A percentile compares a stretch with the other conserved stretches of the same genome.
Evolutionary conservation across 2,797 vertebrate genomes (phyloP).

Genomic region (Chrosomus eos): DNA sequence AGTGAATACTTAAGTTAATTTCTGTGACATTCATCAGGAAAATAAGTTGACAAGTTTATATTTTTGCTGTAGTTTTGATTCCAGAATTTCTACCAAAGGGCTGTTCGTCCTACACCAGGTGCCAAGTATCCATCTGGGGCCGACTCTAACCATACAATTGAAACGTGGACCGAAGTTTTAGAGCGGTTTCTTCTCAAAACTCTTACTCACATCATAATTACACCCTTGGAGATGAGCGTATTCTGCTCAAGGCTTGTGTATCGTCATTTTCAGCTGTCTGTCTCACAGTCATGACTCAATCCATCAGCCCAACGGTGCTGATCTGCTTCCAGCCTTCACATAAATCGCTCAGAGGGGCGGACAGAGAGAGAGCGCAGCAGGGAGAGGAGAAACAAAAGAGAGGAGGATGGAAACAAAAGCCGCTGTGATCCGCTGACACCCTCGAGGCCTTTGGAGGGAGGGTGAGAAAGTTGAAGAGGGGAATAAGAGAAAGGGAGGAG

Average conservation of each 20-base stretch:
- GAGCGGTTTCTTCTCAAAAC: conserved; percentile 14
- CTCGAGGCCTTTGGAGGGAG: conserved; percentile 55
- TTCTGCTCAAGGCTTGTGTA: conserved; percentile 11
- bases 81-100: background rate
- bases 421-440: conserved; percentile 68
- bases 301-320: conserved; percentile 23
- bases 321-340: conserved; percentile 7
- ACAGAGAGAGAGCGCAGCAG: conserved; percentile 21
- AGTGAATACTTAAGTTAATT: background rate
- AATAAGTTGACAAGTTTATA: conserved; percentile 1
- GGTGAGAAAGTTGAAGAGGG: conserved; percentile 34
- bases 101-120: background rate
- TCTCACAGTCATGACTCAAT: conserved; percentile 36
- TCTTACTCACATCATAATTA: conserved; percentile 41
- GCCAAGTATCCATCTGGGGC: background rate
- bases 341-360: conserved; percentile 31
- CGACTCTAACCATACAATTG: background rate
- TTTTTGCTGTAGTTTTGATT: background rate
- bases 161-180: conserved; percentile 21
- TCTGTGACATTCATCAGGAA: background rate
- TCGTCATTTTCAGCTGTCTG: conserved; percentile 40
- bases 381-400: conserved; percentile 52
- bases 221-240: conserved; percentile 34
- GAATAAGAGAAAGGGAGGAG: conserved; percentile 42
- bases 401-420: conserved; percentile 70